Evolutionary conservation across 2,888 invertebrate species (phyloP).

Genomic region (Helicoverpa assulta): DNA sequence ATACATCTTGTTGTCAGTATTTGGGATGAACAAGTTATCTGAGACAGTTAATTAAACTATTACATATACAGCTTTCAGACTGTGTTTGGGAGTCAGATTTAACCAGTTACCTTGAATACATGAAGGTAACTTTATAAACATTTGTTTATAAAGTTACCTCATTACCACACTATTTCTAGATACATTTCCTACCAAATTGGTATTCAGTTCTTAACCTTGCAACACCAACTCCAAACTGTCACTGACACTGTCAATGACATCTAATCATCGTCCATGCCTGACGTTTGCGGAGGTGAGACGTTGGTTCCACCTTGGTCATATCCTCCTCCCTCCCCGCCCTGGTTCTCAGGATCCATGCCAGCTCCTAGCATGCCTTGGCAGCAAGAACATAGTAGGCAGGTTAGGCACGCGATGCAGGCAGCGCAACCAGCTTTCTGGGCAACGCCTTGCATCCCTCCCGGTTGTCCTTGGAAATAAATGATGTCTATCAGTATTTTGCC

Average conservation of each 20-base stretch:
- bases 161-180: too few species aligned
- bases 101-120: too few species aligned
- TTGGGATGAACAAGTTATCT: too few species aligned
- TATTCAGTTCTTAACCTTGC: background rate
- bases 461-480: slow-evolving; percentile 5
- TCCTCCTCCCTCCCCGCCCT: background rate
- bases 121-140: too few species aligned
- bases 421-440: slow-evolving; percentile 43
- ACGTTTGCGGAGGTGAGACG: background rate
- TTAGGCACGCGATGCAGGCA: slow-evolving; percentile 65
- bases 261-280: background rate
- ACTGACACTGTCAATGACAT: background rate
- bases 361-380: slow-evolving; percentile 60
- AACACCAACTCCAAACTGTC: background rate
- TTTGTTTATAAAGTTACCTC: too few species aligned
- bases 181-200: too few species aligned
- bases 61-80: too few species aligned
- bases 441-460: background rate
- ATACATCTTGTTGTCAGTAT: too few species aligned
- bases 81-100: too few species aligned
- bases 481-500: background rate
- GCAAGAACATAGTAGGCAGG: slow-evolving; percentile 69
- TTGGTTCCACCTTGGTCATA: background rate
- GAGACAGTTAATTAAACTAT: too few species aligned
- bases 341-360: slow-evolving; percentile 14